A percentile compares a stretch with the other conserved stretches of the same genome.
Evolutionary conservation across 2,888 invertebrate species (phyloP).

Genomic region (Nudaria mundana): DNA sequence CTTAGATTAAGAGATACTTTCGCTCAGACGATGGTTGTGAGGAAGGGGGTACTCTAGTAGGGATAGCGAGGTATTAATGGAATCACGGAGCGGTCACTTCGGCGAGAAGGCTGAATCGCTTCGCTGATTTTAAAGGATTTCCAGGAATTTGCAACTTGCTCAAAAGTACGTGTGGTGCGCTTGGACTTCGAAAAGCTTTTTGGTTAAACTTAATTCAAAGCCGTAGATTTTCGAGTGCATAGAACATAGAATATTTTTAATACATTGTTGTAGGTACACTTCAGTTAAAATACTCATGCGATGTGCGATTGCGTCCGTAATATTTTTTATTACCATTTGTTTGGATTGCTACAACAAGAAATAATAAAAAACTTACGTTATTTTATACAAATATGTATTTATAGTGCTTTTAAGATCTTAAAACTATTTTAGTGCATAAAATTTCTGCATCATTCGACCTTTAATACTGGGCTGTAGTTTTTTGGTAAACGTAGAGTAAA

Average conservation of each 20-base stretch:
- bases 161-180: slow-evolving; percentile 49
- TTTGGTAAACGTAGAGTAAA: slow-evolving; percentile 34
- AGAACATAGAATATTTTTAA: too few relatives aligned
- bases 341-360: too few relatives aligned
- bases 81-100: slow-evolving; percentile 61
- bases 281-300: background rate
- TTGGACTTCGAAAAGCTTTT: slow-evolving; percentile 50
- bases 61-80: slow-evolving; percentile 49
- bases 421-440: too few relatives aligned
- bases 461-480: slow-evolving; percentile 25
- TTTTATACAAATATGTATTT: too few relatives aligned
- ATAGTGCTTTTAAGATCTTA: too few relatives aligned
- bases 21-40: slow-evolving; percentile 38
- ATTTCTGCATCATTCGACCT: too few relatives aligned
- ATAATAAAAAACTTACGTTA: too few relatives aligned
- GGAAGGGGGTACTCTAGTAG: slow-evolving; percentile 34
- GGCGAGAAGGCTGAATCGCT: slow-evolving; percentile 44
- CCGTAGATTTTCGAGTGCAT: slow-evolving; percentile 22
- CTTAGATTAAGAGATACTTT: slow-evolving; percentile 69
- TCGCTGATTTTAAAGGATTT: slow-evolving; percentile 64
- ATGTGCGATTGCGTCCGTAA: too few relatives aligned
- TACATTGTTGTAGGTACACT: slow-evolving; percentile 3
- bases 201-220: slow-evolving; percentile 39
- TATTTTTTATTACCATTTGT: too few relatives aligned
- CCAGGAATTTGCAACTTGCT: slow-evolving; percentile 50